Evolutionary conservation across 2,888 invertebrate species (phyloP).

Genomic region (Athetis lepigone): DNA sequence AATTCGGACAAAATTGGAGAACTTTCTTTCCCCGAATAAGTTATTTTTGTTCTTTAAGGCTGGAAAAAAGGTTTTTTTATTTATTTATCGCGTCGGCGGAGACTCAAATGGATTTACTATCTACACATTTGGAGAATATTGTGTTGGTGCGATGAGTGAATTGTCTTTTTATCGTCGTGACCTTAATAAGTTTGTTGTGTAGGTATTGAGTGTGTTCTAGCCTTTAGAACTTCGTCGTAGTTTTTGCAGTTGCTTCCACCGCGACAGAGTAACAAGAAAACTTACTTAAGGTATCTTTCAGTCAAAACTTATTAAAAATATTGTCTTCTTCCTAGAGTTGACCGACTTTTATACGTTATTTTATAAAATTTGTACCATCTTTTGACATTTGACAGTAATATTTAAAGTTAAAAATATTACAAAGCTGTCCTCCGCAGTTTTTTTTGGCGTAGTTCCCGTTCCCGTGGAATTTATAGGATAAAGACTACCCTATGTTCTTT

Average conservation of each 20-base stretch:
- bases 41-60: slow-evolving; percentile 47
- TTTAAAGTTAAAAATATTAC: neutral
- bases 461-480: too few relatives aligned
- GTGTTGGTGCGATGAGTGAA: slow-evolving; percentile 21
- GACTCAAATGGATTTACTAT: slow-evolving; percentile 48
- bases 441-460: too few relatives aligned
- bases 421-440: too few relatives aligned
- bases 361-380: neutral
- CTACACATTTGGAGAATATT: slow-evolving; percentile 39
- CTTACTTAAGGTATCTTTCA: slow-evolving; percentile 50
- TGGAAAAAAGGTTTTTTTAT: slow-evolving; percentile 50
- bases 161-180: slow-evolving; percentile 31
- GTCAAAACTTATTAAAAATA: slow-evolving; percentile 48
- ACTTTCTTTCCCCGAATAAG: slow-evolving; percentile 43
- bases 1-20: slow-evolving; percentile 56
- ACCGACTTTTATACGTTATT: slow-evolving; percentile 12
- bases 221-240: slow-evolving; percentile 44
- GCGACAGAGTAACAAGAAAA: slow-evolving; percentile 55
- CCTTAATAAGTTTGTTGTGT: slow-evolving; percentile 29
- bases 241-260: slow-evolving; percentile 51
- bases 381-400: neutral
- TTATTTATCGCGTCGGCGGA: slow-evolving; percentile 51
- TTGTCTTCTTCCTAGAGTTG: slow-evolving; percentile 26
- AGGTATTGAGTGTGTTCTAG: slow-evolving; percentile 41
- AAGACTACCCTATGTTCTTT: too few relatives aligned